phyloP scores from a whole-genome alignment of 2,888 invertebrate species.

The Lycaena phlaeas region DNA sequence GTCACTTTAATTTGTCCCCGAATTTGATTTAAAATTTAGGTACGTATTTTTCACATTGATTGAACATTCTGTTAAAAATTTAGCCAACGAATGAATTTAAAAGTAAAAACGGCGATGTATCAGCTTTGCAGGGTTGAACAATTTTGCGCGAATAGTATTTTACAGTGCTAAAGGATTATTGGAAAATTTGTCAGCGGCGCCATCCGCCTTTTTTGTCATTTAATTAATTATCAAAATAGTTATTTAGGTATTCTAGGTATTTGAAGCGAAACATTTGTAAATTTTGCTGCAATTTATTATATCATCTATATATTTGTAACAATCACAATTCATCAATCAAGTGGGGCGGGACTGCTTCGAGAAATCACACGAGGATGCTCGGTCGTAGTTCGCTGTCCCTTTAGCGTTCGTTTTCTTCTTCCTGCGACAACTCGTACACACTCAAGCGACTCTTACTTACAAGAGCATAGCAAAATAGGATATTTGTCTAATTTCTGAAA shows the following conservation, averaged over 20 bases:
- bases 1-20: conserved; percentile 3
- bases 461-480: no score
- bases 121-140: conserved; percentile 24
- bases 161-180: conserved; percentile 35
- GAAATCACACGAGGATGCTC: no score
- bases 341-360: no score
- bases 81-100: conserved; percentile 20
- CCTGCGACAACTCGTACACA: no score
- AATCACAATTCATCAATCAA: no score
- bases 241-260: conserved; percentile 17
- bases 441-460: no score
- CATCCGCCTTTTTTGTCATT: conserved; percentile 29
- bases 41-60: conserved; percentile 7
- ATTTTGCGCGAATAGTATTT: conserved; percentile 31
- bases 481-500: no score
- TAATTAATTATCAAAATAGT: conserved; percentile 28
- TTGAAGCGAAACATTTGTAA: no score
- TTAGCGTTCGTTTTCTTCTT: no score
- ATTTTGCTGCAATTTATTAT: no score
- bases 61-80: conserved; percentile 6
- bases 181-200: conserved; percentile 34
- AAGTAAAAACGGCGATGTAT: conserved; percentile 20
- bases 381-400: no score
- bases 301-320: no score
- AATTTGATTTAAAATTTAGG: conserved; percentile 1